Base-by-base conservation (phyloP, 30 jellyfish, hydroid and myxozoan genomes). In the Calvadosia cruxmelitensis region DNA sequence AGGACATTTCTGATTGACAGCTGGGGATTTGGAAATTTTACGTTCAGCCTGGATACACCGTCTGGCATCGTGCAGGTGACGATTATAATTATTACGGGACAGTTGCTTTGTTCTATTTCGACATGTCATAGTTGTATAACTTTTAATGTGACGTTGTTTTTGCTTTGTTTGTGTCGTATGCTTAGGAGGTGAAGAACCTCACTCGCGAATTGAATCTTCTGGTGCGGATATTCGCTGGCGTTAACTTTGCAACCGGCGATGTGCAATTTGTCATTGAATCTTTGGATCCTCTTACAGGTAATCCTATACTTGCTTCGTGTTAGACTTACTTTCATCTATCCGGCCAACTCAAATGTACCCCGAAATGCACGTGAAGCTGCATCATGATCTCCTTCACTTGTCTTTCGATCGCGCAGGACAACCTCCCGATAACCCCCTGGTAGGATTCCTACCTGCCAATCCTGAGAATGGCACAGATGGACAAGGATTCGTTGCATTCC, bases 391-490 rank as follows among this genome's bases (percentile, higher is more conserved):
- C n/a, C 61, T n/a, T 12, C n/a, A n/a, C 61, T 12, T 10, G 12
- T 10, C 61, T 48, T n/a, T 48, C n/a, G 16, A 48, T 12, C 20
- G 20, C 57, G 20, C 57, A 72, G 82, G 82, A 1, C 80, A 72
- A 57, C 26, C 77, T 10, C 82, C 82, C 3, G 29, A n/a, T 24
- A 26, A 57, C 29, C 82, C 77, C 10, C 66, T 31, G 15, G 65
- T 52, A 27, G 82, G 82, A 0, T 72, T 72, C 53, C 65, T 72
- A 3, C 82, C 82, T 26, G 79, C 82, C 10, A 72, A 62, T 33
- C 82, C 82, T 15, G 71, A 34, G 28, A 72, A 72, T 26, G 82
- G 78, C 15, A 72, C 82, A 27, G 77, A 27, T 30, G 82, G 78
- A 2, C 82, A 72, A 52, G 82, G 82, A 27, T 72, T 51, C 33